These are phyloP conservation scores for Morpho deidamia DNA, from an alignment of 2,888 invertebrate genomes.

Conservation along the genomic window DNA sequence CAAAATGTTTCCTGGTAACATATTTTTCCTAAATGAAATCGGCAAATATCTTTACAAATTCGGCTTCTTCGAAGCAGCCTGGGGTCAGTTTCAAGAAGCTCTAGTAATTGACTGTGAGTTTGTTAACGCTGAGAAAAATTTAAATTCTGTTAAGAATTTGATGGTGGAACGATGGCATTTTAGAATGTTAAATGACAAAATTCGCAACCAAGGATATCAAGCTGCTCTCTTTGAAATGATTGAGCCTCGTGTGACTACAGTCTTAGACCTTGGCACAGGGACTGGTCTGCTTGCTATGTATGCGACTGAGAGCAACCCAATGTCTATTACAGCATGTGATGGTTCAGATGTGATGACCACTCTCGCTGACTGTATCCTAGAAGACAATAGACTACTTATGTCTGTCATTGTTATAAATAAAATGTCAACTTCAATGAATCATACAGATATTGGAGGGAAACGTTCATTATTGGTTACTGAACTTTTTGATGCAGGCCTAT, in stretches of 20 bases:
- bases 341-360: constrained; percentile 80
- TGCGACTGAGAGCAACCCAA: constrained; percentile 76
- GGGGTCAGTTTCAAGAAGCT: constrained; percentile 76
- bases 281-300: constrained; percentile 86
- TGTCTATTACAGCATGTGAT: constrained; percentile 82
- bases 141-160: constrained; percentile 82
- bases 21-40: constrained; percentile 51
- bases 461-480: constrained; percentile 85
- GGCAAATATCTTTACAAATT: constrained; percentile 69
- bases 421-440: constrained; percentile 77
- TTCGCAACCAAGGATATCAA: constrained; percentile 82
- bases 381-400: constrained; percentile 45
- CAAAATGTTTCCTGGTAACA: constrained; percentile 43
- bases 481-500: constrained; percentile 87
- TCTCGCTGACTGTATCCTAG: constrained; percentile 68
- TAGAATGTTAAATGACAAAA: constrained; percentile 87
- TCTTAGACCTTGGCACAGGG: constrained; percentile 88
- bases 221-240: constrained; percentile 80
- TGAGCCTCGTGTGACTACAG: constrained; percentile 57
- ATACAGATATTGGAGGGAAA: constrained; percentile 72
- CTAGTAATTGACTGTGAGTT: constrained; percentile 65
- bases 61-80: constrained; percentile 76
- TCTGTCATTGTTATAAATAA: constrained; percentile 73
- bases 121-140: constrained; percentile 80
- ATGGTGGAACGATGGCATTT: constrained; percentile 90